Evolutionary conservation across 2,113 vertebrate species (phyloP).

Genomic region (Cephalopholis sonnerati): DNA sequence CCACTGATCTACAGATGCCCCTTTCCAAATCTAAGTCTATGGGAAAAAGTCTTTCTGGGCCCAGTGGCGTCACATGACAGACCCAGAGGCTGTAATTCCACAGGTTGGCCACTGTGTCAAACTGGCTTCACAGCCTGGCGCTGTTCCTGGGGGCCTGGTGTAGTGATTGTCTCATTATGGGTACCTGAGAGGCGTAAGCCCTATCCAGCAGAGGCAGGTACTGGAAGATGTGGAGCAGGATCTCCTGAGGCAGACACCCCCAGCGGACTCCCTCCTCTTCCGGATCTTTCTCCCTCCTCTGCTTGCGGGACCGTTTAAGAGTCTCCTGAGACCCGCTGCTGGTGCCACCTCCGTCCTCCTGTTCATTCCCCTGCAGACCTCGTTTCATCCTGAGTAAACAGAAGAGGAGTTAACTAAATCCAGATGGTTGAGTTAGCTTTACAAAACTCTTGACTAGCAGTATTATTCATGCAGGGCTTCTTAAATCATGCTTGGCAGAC

Average conservation of each 20-base stretch:
- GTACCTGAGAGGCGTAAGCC: slow-evolving; percentile 91
- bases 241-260: slow-evolving; percentile 92
- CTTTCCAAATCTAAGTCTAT: too few relatives aligned
- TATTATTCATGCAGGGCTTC: background rate
- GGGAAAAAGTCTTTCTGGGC: too few relatives aligned
- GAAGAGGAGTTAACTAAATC: slow-evolving; percentile 8
- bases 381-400: slow-evolving; percentile 90
- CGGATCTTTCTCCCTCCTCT: slow-evolving; percentile 52
- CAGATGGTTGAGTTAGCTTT: slow-evolving; percentile 7
- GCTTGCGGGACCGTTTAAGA: slow-evolving; percentile 83
- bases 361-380: slow-evolving; percentile 82
- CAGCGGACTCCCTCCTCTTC: slow-evolving; percentile 79
- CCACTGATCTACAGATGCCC: too few relatives aligned
- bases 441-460: slow-evolving; percentile 2
- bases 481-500: slow-evolving; percentile 6
- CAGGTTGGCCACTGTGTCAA: too few relatives aligned
- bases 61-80: too few relatives aligned
- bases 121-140: too few relatives aligned
- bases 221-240: slow-evolving; percentile 94
- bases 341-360: slow-evolving; percentile 79
- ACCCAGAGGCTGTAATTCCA: too few relatives aligned
- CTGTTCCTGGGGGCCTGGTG: too few relatives aligned
- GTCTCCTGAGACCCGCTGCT: slow-evolving; percentile 74
- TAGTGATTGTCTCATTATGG: background rate
- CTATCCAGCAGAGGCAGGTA: slow-evolving; percentile 94